Conservation (phyloP, 2,888 invertebrate genomes). For the Meiosimyza platycephala region DNA sequence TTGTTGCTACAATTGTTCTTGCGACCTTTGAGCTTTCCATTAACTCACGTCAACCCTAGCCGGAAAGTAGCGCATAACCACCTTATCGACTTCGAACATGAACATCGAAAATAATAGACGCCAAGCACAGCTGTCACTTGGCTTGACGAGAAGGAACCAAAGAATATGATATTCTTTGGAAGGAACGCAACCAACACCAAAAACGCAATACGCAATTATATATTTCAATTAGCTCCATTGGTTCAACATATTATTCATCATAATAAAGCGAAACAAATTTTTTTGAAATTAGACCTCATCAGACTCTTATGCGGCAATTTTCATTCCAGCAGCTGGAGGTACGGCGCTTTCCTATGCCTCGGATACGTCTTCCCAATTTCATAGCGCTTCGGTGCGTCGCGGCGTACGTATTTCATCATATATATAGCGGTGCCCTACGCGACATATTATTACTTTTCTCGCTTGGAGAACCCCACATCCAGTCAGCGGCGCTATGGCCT, state of each 20-base stretch:
- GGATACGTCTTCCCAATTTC: constrained; percentile 56
- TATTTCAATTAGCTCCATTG: constrained; percentile 53
- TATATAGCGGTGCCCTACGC: constrained; percentile 58
- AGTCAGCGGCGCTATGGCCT: too few species aligned
- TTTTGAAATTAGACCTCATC: constrained; percentile 62
- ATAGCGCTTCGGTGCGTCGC: constrained; percentile 56
- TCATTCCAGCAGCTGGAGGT: constrained; percentile 61
- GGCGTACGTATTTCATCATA: constrained; percentile 57
- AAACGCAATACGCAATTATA: constrained; percentile 56
- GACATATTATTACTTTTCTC: too few species aligned
- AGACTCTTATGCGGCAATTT: constrained; percentile 60
- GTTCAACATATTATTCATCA: constrained; percentile 63
- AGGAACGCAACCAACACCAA: constrained; percentile 43
- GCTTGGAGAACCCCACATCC: too few species aligned
- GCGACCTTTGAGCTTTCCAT: too few species aligned
- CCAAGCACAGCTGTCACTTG: too few species aligned
- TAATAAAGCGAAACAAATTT: constrained; percentile 62
- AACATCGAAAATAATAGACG: too few species aligned
- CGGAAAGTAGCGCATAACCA: too few species aligned
- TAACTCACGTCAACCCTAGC: too few species aligned
- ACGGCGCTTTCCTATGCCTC: constrained; percentile 53
- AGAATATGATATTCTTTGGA: too few species aligned
- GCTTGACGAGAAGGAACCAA: too few species aligned
- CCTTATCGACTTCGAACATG: too few species aligned
- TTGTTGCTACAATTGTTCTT: too few species aligned